Evolutionary conservation across 2,797 vertebrate genomes (phyloP).

Genomic region (Rhinella marina): DNA sequence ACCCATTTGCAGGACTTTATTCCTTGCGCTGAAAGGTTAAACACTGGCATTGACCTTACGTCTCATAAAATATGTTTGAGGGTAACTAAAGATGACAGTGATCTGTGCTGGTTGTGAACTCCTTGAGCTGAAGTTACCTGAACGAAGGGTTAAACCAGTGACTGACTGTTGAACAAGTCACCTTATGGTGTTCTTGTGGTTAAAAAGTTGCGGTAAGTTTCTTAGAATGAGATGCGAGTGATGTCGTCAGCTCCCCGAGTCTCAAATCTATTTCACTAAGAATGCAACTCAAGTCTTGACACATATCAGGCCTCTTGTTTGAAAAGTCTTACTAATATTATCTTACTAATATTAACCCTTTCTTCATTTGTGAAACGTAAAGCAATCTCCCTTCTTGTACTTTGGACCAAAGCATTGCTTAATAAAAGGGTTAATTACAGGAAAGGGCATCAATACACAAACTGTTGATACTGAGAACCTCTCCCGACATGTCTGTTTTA

Average conservation of each 20-base stretch:
- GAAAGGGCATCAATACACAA: background rate
- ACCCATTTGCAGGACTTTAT: background rate
- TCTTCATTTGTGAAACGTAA: background rate
- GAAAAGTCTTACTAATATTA: background rate
- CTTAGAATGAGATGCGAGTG: constrained; percentile 37
- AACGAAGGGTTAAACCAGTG: background rate
- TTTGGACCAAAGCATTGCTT: background rate
- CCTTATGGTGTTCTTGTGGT: background rate
- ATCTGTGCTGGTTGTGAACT: background rate
- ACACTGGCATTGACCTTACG: background rate
- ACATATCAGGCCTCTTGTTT: background rate
- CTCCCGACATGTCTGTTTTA: too few relatives aligned
- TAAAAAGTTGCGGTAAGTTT: constrained; percentile 15
- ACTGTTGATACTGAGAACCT: background rate
- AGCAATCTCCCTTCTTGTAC: background rate
- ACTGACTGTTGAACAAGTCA: constrained; percentile 3
- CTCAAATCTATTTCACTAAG: background rate
- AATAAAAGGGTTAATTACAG: background rate
- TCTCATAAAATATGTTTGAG: background rate
- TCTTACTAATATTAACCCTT: background rate
- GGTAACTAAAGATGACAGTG: background rate
- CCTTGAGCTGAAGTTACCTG: background rate
- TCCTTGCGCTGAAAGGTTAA: background rate
- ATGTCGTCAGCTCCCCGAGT: background rate
- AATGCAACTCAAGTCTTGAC: constrained; percentile 5